Base-by-base conservation (phyloP, 2,113 vertebrate genomes). In the Clarias macrocephalus region DNA sequence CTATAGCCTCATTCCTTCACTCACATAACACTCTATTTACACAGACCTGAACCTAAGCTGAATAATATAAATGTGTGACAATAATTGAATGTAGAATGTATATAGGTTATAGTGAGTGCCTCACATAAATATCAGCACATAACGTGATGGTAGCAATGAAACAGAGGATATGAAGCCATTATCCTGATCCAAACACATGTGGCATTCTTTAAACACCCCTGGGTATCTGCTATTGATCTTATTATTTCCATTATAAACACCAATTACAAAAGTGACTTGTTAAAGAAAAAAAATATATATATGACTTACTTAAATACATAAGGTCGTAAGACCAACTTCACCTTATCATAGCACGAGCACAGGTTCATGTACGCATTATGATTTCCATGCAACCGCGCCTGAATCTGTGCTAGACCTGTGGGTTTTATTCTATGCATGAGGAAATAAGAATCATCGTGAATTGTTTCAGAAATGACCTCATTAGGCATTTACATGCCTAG, bases 151-250 rank as follows among this genome's bases (percentile, higher is more conserved):
- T 77, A 56, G 80, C 68, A 68, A 28, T 65, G 62, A 77, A 62
- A 33, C 48, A 33, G 56, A 54, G 57, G 68, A 66, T 73, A 52
- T 81, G 73, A 87, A 84, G 72, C 70, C 56, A 81, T 85, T 89
- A 66, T 83, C 83, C 84, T 88, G 85, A 90, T 86, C 66, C 75
- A 66, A 85, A 88, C 81, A 80, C 89, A 90, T 81, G 88, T 86
- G 87, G 65, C 82, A 70, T 25, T 82, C 48, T 85, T 48, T 66
- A 76, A 59, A 48, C 83, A 54, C 16, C 76, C 37, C 63, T 57
- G 37, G 87, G 59, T 28, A 88, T 66, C n/a, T 57, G 75, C 75
- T 84, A 90, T 81, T 56, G 37, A 88, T 82, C 68, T 56, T 54
- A 37, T 60, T 10, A 19, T 80, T 81, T 56, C 65, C 30, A 42